These are phyloP conservation scores for Chelonus insularis DNA, from an alignment of 1,140 invertebrate genomes.

Conservation along the genomic window DNA sequence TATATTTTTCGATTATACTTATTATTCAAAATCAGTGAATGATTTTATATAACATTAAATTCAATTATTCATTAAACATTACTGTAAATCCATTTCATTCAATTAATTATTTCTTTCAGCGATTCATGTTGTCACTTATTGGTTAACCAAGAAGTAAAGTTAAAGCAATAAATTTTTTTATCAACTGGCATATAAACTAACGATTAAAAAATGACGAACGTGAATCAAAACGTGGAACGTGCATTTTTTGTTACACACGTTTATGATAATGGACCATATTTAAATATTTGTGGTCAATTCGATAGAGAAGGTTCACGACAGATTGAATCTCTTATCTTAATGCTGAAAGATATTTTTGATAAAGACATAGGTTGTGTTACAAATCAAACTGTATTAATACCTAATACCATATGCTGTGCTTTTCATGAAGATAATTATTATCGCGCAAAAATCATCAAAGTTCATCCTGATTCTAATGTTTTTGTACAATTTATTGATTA, in stretches of 20 bases:
- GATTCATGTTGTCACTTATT: too few relatives aligned
- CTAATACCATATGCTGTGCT: constrained; percentile 65
- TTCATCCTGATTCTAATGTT: constrained; percentile 56
- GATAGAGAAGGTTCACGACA: constrained; percentile 62
- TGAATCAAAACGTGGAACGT: constrained; percentile 29
- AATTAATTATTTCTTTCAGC: too few relatives aligned
- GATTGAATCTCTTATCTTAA: constrained; percentile 62
- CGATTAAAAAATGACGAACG: constrained; percentile 29
- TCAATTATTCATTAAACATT: too few relatives aligned
- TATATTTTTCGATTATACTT: too few relatives aligned
- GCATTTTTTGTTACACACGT: constrained; percentile 67
- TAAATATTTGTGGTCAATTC: constrained; percentile 70
- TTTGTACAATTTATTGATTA: constrained; percentile 73
- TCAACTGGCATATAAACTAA: neutral
- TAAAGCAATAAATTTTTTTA: neutral
- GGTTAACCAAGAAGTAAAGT: too few relatives aligned
- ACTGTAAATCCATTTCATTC: too few relatives aligned
- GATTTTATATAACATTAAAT: too few relatives aligned
- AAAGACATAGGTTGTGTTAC: constrained; percentile 50
- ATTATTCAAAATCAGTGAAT: too few relatives aligned
- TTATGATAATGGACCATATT: constrained; percentile 65
- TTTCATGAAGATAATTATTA: constrained; percentile 68
- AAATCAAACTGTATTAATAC: constrained; percentile 49
- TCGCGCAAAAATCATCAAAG: constrained; percentile 62
- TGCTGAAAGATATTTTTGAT: constrained; percentile 56